Base-by-base conservation (phyloP, 2,113 vertebrate genomes). In the Ginglymostoma cirratum region DNA sequence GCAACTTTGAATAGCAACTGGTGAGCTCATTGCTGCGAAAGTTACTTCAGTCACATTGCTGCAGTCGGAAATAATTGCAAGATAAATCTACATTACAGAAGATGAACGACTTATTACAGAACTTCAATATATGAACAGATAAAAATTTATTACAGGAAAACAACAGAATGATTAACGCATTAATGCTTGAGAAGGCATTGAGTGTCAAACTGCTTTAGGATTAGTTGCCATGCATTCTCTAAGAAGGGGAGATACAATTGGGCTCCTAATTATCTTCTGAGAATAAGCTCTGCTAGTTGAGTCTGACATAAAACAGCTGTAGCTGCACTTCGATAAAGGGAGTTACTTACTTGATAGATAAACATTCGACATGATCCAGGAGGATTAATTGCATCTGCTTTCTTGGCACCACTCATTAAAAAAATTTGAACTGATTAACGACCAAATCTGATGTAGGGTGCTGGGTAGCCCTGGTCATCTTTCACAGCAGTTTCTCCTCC, bases 351-450 rank as follows among this genome's bases (percentile, higher is more conserved):
- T 67, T 8, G 8, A 17, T 67, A 67, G 87, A 66, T 67, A 67
- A 94, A 67, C 90, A 94, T 42, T 67, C 34, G 67, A 94, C 65
- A 42, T 23, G 90, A 67, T 94, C 65, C 65, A 66, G 34, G 30
- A 94, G 90, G 90, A 94, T 94, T 94, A 94, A 67, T 94, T 65
- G 90, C 3, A 7, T 94, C 19, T 67, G 90, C 65, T 94, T 66
- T 66, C n/a, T 94, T 65, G 34, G 34, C 34, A 38, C 30, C 66
- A 65, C 21, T 24, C 10, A n/a, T 42, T 67, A 21, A 94, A 94
- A 92, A 55, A 67, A 94, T 94, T 93, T 94, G 90, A 67, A 66
- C 61, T 94, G 90, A 94, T 94, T 94, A 67, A 94, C 42, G 90
- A 94, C 65, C 30, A 48, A 21, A 14, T 42, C 45, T 4, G 27